phyloP scores from a whole-genome alignment of 2,113 vertebrate genomes.

The Nansenia antarctica region DNA sequence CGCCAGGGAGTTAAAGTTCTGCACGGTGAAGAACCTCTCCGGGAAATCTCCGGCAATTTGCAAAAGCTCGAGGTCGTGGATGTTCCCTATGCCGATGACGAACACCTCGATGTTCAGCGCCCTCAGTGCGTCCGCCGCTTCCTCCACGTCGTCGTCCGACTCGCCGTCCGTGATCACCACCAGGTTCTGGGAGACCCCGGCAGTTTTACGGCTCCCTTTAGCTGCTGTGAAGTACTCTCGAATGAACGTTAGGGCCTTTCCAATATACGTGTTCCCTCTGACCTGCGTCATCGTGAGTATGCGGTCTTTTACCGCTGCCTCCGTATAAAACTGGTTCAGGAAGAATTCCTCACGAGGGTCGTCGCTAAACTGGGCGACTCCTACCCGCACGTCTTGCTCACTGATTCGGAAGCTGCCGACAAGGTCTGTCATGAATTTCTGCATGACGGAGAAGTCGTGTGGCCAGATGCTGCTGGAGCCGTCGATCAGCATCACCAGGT shows the following conservation, averaged over 20 bases:
- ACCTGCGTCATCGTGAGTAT: slow-evolving; percentile 55
- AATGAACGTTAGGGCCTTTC: slow-evolving; percentile 58
- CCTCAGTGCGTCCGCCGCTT: slow-evolving; percentile 53
- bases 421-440: slow-evolving; percentile 67
- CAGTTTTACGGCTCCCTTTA: slow-evolving; percentile 56
- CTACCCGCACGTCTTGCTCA: slow-evolving; percentile 59
- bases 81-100: slow-evolving; percentile 64
- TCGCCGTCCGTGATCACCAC: slow-evolving; percentile 78
- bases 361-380: slow-evolving; percentile 76
- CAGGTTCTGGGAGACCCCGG: slow-evolving; percentile 70
- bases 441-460: slow-evolving; percentile 62
- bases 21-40: slow-evolving; percentile 55
- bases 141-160: slow-evolving; percentile 59
- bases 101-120: slow-evolving; percentile 60
- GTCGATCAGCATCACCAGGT: slow-evolving; percentile 80
- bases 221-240: slow-evolving; percentile 61
- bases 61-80: slow-evolving; percentile 59
- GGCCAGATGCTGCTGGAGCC: slow-evolving; percentile 69
- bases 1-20: slow-evolving; percentile 61
- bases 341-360: slow-evolving; percentile 67
- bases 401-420: slow-evolving; percentile 66
- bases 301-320: slow-evolving; percentile 31
- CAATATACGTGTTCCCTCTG: slow-evolving; percentile 54
- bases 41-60: slow-evolving; percentile 65
- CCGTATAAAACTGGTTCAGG: slow-evolving; percentile 58